These are phyloP conservation scores for Charanyca ferruginea DNA, from an alignment of 2,888 invertebrate species.

Conservation along the genomic window DNA sequence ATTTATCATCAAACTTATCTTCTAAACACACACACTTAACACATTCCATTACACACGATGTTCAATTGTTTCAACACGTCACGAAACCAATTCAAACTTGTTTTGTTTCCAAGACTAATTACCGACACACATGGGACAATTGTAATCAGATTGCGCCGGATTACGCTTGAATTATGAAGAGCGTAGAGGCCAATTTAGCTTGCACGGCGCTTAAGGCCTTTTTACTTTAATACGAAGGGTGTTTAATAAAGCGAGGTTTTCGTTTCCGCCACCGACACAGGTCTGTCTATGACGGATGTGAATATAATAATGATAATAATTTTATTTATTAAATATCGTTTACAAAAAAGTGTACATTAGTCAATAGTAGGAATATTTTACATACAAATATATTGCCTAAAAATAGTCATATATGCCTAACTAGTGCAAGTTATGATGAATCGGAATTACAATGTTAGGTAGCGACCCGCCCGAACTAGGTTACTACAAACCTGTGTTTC, in stretches of 20 bases:
- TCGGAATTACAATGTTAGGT: too few species aligned
- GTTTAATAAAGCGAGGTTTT: slow-evolving; percentile 45
- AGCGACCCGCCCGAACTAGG: too few species aligned
- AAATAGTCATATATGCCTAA: too few species aligned
- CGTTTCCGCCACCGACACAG: slow-evolving; percentile 37
- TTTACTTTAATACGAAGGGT: slow-evolving; percentile 30
- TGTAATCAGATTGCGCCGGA: slow-evolving; percentile 55
- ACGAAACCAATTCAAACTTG: slow-evolving; percentile 31
- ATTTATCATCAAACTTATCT: background rate
- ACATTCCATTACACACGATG: slow-evolving; percentile 8
- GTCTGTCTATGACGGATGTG: slow-evolving; percentile 33
- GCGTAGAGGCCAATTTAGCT: slow-evolving; percentile 45
- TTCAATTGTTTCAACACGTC: slow-evolving; percentile 29
- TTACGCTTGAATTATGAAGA: slow-evolving; percentile 58
- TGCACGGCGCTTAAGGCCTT: slow-evolving; percentile 40
- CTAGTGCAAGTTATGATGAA: too few species aligned
- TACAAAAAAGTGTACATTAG: too few species aligned
- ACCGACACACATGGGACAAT: slow-evolving; percentile 36
- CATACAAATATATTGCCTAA: too few species aligned
- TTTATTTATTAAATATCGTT: too few species aligned
- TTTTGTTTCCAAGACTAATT: slow-evolving; percentile 46
- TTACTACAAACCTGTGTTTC: too few species aligned
- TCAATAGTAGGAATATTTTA: too few species aligned
- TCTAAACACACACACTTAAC: background rate
- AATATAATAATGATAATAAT: too few species aligned